Conservation (phyloP, 2,113 vertebrate species). For the Corythoichthys haematopterus region DNA sequence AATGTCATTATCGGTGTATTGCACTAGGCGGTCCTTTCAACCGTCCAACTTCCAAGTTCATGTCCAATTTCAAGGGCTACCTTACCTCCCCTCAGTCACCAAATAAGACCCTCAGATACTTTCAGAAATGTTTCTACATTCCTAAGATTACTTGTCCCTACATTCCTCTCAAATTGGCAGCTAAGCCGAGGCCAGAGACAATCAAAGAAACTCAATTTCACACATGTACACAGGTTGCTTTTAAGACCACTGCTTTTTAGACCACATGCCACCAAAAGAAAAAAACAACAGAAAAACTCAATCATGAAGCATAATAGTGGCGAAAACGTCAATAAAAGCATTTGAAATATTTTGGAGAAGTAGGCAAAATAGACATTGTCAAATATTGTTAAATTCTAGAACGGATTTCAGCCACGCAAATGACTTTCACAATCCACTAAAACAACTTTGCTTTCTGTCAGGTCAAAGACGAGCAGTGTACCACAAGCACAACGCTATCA, state of each 20-base stretch:
- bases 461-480: too few species aligned
- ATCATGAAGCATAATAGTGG: constrained; percentile 11
- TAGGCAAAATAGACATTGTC: too few species aligned
- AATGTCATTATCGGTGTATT: not conserved
- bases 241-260: constrained; percentile 46
- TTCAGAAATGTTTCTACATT: constrained; percentile 63
- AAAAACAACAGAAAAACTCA: constrained; percentile 34
- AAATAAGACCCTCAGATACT: constrained; percentile 47
- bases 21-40: constrained; percentile 43
- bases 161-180: constrained; percentile 69
- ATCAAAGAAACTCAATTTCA: constrained; percentile 55
- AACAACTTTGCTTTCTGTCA: too few species aligned
- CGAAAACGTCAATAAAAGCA: too few species aligned
- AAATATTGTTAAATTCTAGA: too few species aligned
- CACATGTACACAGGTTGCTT: constrained; percentile 51
- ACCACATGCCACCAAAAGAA: constrained; percentile 18
- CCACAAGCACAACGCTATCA: too few species aligned
- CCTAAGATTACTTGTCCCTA: constrained; percentile 63
- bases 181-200: constrained; percentile 52
- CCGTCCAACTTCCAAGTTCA: constrained; percentile 54
- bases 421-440: too few species aligned
- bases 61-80: constrained; percentile 32
- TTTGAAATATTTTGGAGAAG: too few species aligned
- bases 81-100: constrained; percentile 3
- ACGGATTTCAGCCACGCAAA: too few species aligned